Base-by-base conservation (phyloP, 2,113 vertebrate genomes). In the Jacana jacana region DNA sequence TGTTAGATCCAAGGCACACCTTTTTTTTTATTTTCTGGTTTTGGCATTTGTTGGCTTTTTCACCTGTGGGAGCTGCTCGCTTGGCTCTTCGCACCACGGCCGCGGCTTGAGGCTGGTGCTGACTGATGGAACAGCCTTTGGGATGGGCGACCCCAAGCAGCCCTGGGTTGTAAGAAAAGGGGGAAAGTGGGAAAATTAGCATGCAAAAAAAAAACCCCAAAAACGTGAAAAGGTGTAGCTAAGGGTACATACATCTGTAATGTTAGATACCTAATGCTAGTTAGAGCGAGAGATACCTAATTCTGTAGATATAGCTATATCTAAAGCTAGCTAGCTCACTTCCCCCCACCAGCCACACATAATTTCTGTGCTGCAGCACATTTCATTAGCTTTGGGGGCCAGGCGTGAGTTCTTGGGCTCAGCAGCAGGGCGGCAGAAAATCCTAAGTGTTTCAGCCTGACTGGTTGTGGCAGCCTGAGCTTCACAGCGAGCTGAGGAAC, bases 391-490 rank as follows among this genome's bases (percentile, higher is more conserved):
- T 60, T 35, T 37, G 72, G 58, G 52, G 71, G 22, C 39, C n/a
- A 66, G 65, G 65, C 2, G 1, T 10, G 31, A 31, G 58, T 2
- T 1, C 4, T 2, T 13, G 54, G 24, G n/a, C 48, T 70, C 1
- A 0, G 35, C 6, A 19, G 15, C 52, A 14, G 20, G 3, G 1
- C 23, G 10, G 3, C 20, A 55, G 51, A 42, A 61, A 70, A 44
- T 6, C 18, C 35, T 7, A 25, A 13, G 7, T 30, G 5, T 9
- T 28, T 49, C 51, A 25, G 35, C 35, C 55, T n/a, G 63, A 6
- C 7, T 9, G 39, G 9, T 18, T n/a, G 20, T 1, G 5, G 31
- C 42, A 60, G 69, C 42, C 44, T 0, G 1, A 39, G 23, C 14
- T 52, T 20, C 22, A 17, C 6, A 1, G 49, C 3, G 46, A 37